Evolutionary conservation across 1,140 invertebrate genomes (phyloP).

Genomic region (Hypsibius dujardini): DNA sequence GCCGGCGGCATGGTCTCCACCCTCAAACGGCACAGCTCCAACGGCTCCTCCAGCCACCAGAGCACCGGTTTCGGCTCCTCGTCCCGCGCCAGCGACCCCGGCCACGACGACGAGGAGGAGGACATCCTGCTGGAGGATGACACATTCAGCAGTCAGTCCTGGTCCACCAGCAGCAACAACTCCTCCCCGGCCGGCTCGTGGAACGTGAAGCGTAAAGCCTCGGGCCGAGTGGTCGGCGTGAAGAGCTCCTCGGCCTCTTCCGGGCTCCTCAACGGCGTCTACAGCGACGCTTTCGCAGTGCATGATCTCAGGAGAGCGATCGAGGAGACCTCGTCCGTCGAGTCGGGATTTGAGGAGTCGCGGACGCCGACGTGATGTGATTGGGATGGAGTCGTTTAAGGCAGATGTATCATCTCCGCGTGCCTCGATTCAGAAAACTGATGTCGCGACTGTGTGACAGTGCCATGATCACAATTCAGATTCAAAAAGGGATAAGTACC

Average conservation of each 20-base stretch:
- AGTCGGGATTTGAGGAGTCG: conserved; percentile 11
- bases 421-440: no score
- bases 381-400: no score
- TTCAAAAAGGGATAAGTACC: no score
- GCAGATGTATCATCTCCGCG: no score
- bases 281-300: neutral
- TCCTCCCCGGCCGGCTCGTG: conserved; percentile 9
- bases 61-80: neutral
- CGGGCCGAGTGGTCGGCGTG: neutral
- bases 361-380: no score
- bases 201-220: conserved; percentile 8
- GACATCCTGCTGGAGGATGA: neutral
- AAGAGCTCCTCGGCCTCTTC: neutral
- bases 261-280: neutral
- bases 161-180: neutral
- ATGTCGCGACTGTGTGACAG: no score
- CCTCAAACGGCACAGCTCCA: neutral
- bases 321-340: conserved; percentile 7
- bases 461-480: no score
- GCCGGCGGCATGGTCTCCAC: neutral
- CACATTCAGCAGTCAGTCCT: neutral
- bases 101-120: neutral
- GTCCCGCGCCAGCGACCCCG: neutral
- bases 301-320: neutral
- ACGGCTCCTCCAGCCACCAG: neutral